Conservation (phyloP, 2,113 vertebrate genomes). For the Cacatua alba region DNA sequence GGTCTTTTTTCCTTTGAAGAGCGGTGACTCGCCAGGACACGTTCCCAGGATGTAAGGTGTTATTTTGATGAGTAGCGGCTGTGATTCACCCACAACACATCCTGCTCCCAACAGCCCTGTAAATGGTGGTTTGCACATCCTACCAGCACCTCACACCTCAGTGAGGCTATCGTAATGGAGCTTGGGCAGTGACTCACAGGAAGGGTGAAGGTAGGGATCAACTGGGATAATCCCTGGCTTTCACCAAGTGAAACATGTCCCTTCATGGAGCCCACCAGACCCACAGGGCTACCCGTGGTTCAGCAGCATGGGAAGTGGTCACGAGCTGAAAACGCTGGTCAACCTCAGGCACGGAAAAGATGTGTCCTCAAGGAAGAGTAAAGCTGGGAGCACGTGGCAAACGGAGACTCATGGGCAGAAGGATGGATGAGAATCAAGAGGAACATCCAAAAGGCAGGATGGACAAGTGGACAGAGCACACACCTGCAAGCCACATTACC, state of each 20-base stretch:
- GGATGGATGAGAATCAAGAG: not conserved
- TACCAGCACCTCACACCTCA: not conserved
- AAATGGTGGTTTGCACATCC: not conserved
- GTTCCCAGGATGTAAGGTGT: accelerated
- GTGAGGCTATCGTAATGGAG: not conserved
- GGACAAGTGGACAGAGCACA: not conserved
- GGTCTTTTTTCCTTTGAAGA: not conserved
- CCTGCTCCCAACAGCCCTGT: not conserved
- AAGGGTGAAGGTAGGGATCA: not conserved
- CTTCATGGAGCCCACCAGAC: accelerated
- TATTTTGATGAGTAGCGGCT: not conserved
- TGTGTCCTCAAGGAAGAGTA: not conserved
- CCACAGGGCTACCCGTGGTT: accelerated
- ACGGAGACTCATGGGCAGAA: accelerated
- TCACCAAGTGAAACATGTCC: not conserved
- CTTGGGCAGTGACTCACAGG: not conserved
- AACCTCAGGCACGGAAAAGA: not conserved
- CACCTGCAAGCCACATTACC: not conserved
- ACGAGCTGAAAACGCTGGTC: not conserved
- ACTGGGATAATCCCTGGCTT: not conserved
- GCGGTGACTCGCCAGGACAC: not conserved
- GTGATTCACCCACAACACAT: not conserved
- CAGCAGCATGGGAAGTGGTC: not conserved
- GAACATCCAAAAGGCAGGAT: not conserved
- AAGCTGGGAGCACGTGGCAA: accelerated